Base-by-base conservation (phyloP, 2,797 vertebrate species). In the Ctenochaetus hawaiiensis region DNA sequence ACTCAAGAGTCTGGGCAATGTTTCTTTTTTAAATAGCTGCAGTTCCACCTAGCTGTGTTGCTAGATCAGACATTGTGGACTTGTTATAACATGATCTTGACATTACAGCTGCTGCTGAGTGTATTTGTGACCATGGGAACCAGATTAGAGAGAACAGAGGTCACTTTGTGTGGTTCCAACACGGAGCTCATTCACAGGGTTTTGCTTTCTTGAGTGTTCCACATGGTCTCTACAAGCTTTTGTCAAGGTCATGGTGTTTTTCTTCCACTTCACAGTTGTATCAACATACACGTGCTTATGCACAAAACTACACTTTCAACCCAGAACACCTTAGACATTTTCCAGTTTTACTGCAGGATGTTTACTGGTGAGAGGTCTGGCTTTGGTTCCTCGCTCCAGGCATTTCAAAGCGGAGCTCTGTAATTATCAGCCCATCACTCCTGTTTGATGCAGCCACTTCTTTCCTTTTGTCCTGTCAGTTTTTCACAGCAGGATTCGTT, bases 71-170 rank as follows among this genome's bases (percentile, higher is more conserved):
- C 64, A 44, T 5, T 5, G 48, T 60, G 26, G 75, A 63, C 64
- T 57, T 64, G 58, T 60, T 77, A 30, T 81, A 80, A 78, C 76
- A 69, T 26, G 37, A 52, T 71, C 77, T 66, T 69, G 86, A 80
- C 81, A 62, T 81, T 58, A 34, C 79, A 79, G 67, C 63, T 71
- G 77, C 78, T 82, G 78, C 82, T 80, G 70, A 5, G 73, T 80
- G 83, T 37, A 60, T 89, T 74, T 80, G 63, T 73, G 61, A 67
- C 76, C 89, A 91, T 86, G 87, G 75, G 86, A 89, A 84, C 78
- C 56, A 90, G 92, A 92, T 94, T 91, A 88, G 69, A 79, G 78
- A 82, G 86, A 91, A 94, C 94, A 94, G 89, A 91, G 89, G 87
- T 88, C 75, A 88, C 90, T 91, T 90, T 95, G 91, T 95, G 85